Base-by-base conservation (phyloP, 2,113 vertebrate species). In the Pelusios castaneus region DNA sequence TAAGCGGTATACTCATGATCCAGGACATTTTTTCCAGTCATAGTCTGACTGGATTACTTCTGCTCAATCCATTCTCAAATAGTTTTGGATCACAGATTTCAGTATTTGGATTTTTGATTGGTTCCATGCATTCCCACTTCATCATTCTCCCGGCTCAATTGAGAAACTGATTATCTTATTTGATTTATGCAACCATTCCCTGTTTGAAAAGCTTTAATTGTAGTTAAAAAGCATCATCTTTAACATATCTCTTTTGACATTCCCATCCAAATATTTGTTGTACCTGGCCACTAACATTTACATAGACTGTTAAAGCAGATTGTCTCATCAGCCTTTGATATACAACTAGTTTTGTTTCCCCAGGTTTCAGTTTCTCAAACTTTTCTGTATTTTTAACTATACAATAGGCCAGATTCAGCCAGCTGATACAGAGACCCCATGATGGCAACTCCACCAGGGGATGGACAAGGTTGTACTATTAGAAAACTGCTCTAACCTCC, bases 281-380 rank as follows among this genome's bases (percentile, higher is more conserved):
- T 93, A 58, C 80, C 89, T 94, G 91, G 79, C 88, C 0, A 34
- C 91, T 96, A 94, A 94, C 89, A 91, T 96, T 96, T 96, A 84
- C 75, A 67, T 84, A 87, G 22, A 55, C 54, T 55, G 93, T 95
- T 95, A 92, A 94, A 89, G 90, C 75, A 82, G 45, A 41, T 87
- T 91, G 79, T 84, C 76, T 94, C 82, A 58, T 29, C 75, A 88
- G 79, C 94, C 94, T 93, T 93, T 76, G 89, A 84, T 92, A 88
- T 27, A 82, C 79, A 94, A 58, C 78, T 93, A 82, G 41, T 83
- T 94, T 91, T 58, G 56, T 58, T 58, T 58, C 29, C 56, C 67
- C 1, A 0, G 22, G 34, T 29, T 80, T 54, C 63, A 56, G 34
- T 38, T 92, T 84, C 79, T 86, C 67, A 12, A 49, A 54, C 12